phyloP scores from a whole-genome alignment of 1,140 invertebrate genomes.

The Pemphigus obesinymphae region DNA sequence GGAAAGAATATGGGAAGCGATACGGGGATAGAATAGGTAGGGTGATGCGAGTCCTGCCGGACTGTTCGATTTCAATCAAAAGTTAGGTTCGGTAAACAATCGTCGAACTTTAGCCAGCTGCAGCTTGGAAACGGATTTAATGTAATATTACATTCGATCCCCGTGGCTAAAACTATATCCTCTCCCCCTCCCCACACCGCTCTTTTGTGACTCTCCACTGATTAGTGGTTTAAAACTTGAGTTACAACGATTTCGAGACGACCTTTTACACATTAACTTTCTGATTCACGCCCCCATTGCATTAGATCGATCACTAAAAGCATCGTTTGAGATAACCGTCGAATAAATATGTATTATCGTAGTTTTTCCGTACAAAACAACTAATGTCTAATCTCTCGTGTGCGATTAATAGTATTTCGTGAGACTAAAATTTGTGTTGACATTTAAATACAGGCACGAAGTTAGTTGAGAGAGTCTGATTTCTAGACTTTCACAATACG shows the following conservation, averaged over 20 bases:
- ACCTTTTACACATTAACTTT: background rate
- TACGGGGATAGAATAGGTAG: background rate
- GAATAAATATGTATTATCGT: no score
- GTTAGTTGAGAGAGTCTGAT: no score
- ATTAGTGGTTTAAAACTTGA: background rate
- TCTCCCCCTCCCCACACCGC: no score
- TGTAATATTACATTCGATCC: background rate
- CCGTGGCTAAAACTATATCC: background rate
- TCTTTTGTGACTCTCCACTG: background rate
- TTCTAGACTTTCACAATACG: no score
- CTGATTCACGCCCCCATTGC: background rate
- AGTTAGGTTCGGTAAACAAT: constrained; percentile 22
- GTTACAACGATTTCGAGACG: background rate
- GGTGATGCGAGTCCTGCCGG: background rate
- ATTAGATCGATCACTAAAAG: no score
- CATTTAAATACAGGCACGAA: no score
- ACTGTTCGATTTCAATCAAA: constrained; percentile 32
- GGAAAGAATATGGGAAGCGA: background rate
- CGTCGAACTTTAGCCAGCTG: background rate
- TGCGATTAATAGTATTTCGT: no score
- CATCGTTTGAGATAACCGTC: no score
- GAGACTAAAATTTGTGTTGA: no score
- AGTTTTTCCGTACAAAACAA: no score
- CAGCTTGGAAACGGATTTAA: background rate
- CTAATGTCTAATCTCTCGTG: no score